These are phyloP conservation scores for Spea bombifrons DNA, from an alignment of 2,113 vertebrate genomes.

Conservation along the genomic window DNA sequence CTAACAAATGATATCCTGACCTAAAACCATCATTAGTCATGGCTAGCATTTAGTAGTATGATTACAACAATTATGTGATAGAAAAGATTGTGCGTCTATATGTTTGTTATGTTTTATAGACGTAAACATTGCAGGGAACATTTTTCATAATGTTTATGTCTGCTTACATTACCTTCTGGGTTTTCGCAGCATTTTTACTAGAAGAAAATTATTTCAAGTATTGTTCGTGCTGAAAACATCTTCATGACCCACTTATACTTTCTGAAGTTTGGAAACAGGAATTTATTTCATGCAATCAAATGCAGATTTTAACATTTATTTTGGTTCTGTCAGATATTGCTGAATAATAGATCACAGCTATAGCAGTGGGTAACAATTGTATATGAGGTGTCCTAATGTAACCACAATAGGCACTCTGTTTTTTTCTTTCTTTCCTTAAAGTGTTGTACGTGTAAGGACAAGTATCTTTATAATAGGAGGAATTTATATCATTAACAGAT, in stretches of 20 bases:
- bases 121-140: not conserved
- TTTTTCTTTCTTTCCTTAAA: too few species aligned
- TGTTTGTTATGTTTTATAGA: too few species aligned
- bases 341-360: conserved; percentile 42
- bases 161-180: conserved; percentile 54
- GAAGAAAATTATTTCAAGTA: conserved; percentile 55
- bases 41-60: too few species aligned
- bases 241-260: conserved; percentile 61
- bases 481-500: too few species aligned
- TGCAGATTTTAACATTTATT: conserved; percentile 25
- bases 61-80: too few species aligned
- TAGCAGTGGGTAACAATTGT: not conserved
- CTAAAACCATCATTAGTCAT: too few species aligned
- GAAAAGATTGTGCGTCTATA: too few species aligned
- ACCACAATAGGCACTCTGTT: too few species aligned
- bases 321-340: conserved; percentile 39
- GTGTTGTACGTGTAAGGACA: too few species aligned
- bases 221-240: conserved; percentile 59
- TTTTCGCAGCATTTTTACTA: conserved; percentile 52
- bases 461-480: too few species aligned
- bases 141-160: not conserved
- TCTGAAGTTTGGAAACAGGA: conserved; percentile 37
- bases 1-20: too few species aligned
- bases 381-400: too few species aligned
- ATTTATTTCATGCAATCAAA: conserved; percentile 42